phyloP scores from a whole-genome alignment of 2,113 vertebrate genomes.

The Oryctolagus cuniculus region DNA sequence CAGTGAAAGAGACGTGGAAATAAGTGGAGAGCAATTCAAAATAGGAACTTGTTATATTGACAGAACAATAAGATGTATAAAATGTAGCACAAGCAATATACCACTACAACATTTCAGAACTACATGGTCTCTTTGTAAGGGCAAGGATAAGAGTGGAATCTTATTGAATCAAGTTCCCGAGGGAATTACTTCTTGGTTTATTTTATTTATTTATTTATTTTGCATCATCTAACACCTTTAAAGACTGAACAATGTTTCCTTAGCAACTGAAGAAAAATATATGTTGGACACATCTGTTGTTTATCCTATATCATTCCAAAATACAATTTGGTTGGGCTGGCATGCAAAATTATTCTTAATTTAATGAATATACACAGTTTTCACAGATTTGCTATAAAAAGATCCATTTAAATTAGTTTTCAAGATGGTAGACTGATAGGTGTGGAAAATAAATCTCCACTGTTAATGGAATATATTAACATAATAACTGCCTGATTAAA shows the following conservation, averaged over 20 bases:
- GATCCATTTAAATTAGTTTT: constrained; percentile 77
- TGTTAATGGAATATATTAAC: constrained; percentile 77
- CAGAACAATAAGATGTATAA: constrained; percentile 2
- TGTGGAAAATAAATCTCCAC: constrained; percentile 75
- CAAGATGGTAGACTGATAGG: constrained; percentile 62
- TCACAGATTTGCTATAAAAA: constrained; percentile 75
- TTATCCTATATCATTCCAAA: constrained; percentile 80
- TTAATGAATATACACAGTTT: constrained; percentile 78
- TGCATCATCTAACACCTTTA: constrained; percentile 9
- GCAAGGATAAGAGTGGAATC: neutral
- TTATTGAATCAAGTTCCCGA: neutral
- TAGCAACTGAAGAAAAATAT: constrained; percentile 72
- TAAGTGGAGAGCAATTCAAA: neutral
- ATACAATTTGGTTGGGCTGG: constrained; percentile 67
- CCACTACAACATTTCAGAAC: neutral
- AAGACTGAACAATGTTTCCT: constrained; percentile 64
- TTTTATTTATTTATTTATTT: neutral
- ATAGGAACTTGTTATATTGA: neutral
- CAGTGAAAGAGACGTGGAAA: neutral
- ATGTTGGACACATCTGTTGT: constrained; percentile 74
- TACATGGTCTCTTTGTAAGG: neutral
- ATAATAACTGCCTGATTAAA: constrained; percentile 76
- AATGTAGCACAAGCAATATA: neutral
- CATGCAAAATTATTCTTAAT: constrained; percentile 71
- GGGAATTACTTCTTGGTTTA: constrained; percentile 50